phyloP scores from a whole-genome alignment of 2,888 invertebrate genomes.

The Pardosa pseudoannulata region DNA sequence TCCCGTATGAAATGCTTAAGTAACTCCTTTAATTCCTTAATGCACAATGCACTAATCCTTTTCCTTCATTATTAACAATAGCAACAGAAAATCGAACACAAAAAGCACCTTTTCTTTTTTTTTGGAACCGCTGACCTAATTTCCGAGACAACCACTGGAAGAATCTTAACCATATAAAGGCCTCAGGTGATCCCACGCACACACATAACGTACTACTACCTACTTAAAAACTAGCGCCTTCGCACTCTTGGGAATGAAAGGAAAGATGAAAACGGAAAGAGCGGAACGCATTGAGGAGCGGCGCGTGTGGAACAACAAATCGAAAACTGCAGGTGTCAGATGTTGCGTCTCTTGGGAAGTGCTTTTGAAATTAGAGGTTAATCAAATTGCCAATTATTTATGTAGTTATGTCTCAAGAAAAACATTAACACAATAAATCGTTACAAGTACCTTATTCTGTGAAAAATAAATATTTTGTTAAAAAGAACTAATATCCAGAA shows the following conservation, averaged over 20 bases:
- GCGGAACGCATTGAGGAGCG: not conserved
- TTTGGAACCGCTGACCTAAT: constrained; percentile 7
- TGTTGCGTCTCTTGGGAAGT: too few species aligned
- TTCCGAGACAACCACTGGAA: not conserved
- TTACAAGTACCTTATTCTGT: too few species aligned
- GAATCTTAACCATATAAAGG: constrained; percentile 28
- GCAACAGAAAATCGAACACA: not conserved
- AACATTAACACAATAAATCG: too few species aligned
- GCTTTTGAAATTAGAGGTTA: too few species aligned
- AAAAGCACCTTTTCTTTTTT: not conserved
- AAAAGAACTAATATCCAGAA: too few species aligned
- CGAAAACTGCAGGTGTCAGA: too few species aligned
- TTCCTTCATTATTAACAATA: not conserved
- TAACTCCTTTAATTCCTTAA: too few species aligned
- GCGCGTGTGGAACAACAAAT: too few species aligned
- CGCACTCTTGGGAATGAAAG: constrained; percentile 52
- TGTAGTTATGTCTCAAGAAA: too few species aligned
- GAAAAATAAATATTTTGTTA: too few species aligned
- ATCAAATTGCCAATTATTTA: too few species aligned
- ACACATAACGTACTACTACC: not conserved
- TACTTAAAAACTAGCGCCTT: constrained; percentile 12
- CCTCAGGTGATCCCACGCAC: constrained; percentile 11
- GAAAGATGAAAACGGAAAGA: not conserved
- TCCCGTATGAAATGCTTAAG: too few species aligned
- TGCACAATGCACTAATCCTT: not conserved